Conservation (phyloP, 2,888 invertebrate species). For the Meliscaeva auricollis region DNA sequence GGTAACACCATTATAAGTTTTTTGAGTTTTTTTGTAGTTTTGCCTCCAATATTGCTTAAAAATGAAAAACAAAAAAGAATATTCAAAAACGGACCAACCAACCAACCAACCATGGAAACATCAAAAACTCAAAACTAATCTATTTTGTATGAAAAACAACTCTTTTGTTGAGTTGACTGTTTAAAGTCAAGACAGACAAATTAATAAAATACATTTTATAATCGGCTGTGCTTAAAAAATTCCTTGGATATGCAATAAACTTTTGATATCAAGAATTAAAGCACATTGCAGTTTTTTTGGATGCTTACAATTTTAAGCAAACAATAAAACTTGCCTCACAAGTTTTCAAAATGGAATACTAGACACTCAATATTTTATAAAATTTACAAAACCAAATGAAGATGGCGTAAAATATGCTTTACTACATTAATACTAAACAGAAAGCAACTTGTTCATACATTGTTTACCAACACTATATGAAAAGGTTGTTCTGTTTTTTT, state of each 20-base stretch:
- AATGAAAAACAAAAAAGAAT: too few relatives aligned
- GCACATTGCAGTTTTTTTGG: slow-evolving; percentile 58
- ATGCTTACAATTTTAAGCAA: slow-evolving; percentile 42
- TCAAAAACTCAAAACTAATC: background rate
- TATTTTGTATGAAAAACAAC: too few relatives aligned
- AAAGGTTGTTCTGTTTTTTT: slow-evolving; percentile 51
- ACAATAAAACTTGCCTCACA: slow-evolving; percentile 32
- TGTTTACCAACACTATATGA: slow-evolving; percentile 60
- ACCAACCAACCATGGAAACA: background rate
- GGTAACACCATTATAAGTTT: too few relatives aligned
- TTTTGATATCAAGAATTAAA: slow-evolving; percentile 72
- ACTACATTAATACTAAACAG: slow-evolving; percentile 83
- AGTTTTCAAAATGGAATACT: slow-evolving; percentile 34
- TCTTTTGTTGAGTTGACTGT: background rate
- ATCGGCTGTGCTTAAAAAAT: slow-evolving; percentile 69
- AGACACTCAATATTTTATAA: background rate
- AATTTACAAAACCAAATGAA: slow-evolving; percentile 70
- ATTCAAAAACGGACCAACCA: too few relatives aligned
- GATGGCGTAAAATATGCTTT: slow-evolving; percentile 84
- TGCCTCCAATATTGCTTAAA: too few relatives aligned
- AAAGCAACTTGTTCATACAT: slow-evolving; percentile 80
- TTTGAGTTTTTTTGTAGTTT: background rate
- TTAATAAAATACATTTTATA: slow-evolving; percentile 6
- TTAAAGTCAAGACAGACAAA: background rate
- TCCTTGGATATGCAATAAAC: slow-evolving; percentile 72